phyloP scores from a whole-genome alignment of 2,113 vertebrate species.

The Pimephales promelas region DNA sequence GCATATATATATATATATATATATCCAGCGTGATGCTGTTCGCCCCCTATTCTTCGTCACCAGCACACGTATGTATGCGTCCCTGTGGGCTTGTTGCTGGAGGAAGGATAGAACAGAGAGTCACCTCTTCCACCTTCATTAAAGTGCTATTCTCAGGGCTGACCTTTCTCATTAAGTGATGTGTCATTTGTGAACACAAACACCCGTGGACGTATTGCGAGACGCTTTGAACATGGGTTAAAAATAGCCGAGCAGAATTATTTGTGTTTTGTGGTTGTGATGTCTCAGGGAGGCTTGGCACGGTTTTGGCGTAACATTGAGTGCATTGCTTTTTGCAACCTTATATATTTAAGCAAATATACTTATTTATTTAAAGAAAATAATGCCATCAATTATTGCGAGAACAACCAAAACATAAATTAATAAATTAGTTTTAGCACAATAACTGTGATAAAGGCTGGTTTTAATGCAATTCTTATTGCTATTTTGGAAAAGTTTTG shows the following conservation, averaged over 20 bases:
- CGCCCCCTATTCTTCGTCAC: conserved; percentile 19
- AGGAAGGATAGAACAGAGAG: conserved; percentile 18
- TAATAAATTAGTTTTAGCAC: not conserved
- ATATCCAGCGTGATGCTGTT: conserved; percentile 9
- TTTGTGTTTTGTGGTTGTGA: conserved; percentile 14
- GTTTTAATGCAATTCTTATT: not conserved
- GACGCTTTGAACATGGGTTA: conserved; percentile 39
- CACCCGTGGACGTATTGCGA: conserved; percentile 35
- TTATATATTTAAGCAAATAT: too few relatives aligned
- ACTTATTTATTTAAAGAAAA: not conserved
- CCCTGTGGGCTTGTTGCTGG: conserved; percentile 31
- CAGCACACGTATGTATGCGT: conserved; percentile 11
- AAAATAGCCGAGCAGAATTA: conserved; percentile 48
- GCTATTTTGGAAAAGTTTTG: not conserved
- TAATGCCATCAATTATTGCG: not conserved
- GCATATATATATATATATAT: not conserved
- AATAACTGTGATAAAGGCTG: not conserved
- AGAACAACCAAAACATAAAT: not conserved
- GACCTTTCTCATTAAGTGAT: conserved; percentile 60
- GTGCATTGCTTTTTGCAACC: not conserved
- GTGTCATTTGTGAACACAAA: conserved; percentile 58
- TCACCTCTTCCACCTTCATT: conserved; percentile 46
- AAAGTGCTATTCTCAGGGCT: conserved; percentile 38
- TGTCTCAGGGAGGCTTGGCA: not conserved
- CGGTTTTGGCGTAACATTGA: not conserved